Evolutionary conservation across 2,888 invertebrate species (phyloP), one percentile per base, ranked within the genome.

Genomic region (Ennomos quercinarius): DNA sequence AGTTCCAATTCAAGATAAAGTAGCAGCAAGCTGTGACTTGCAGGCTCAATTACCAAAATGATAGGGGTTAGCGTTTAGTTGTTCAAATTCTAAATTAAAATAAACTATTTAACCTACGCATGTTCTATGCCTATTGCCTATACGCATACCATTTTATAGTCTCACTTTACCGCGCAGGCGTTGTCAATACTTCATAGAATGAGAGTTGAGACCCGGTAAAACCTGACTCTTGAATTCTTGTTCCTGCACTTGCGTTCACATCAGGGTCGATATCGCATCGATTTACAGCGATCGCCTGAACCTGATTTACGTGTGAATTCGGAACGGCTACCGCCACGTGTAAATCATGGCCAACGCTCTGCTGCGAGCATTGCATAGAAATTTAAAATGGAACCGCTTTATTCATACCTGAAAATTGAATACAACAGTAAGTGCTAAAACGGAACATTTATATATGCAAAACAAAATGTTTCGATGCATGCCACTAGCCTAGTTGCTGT

Each of bases 231-330:
- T 9, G 34, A 44, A 37, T 34, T 44, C 17, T 44, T 44, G 35
- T 44, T 39, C 11, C 44, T n/a, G n/a, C n/a, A 9, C 27, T 27
- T 27, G 27, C 27, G 5, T 27, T 13, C 2, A n/a, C 27, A 38
- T 40, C 53, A 50, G 54, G 46, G 36, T 75, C 83, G 78, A 84
- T 87, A 90, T 84, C 80, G 78, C 81, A 78, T 81, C 80, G 78
- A 86, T 87, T 86, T 83, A 82, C 78, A 80, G 69, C 74, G 77
- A 34, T 41, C 46, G 43, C 13, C 38, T 50, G 13, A 27, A 45
- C 35, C 10, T 40, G 59, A 59, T 59, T 54, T 48, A 61, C 39
- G 55, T 61, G 51, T 11, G 47, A 55, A 55, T 46, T 44, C 11
- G 27, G 13, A 50, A 27, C 45, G 40, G 44, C 44, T 46, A 50